Conservation (phyloP, 2,888 invertebrate species). For the Oscheius sp. region DNA sequence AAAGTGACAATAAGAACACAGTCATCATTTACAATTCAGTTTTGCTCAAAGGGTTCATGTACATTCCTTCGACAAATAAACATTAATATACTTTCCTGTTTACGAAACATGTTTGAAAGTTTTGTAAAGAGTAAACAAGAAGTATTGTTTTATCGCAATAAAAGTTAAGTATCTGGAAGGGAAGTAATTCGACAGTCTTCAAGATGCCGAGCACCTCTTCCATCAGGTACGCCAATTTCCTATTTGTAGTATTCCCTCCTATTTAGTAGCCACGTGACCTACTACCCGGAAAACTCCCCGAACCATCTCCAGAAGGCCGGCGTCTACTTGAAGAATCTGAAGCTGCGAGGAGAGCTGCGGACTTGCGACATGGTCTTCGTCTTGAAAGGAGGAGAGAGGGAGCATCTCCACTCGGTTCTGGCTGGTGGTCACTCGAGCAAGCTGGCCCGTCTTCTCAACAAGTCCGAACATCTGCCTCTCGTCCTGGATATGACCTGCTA, state of each 20-base stretch:
- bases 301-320: conserved; percentile 12
- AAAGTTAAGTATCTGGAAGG: too few relatives aligned
- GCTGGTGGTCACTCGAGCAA: conserved; percentile 26
- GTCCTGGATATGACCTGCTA: conserved; percentile 15
- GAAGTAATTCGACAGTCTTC: too few relatives aligned
- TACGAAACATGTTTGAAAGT: too few relatives aligned
- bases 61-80: too few relatives aligned
- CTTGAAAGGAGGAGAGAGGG: conserved; percentile 6
- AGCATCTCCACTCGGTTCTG: conserved; percentile 13
- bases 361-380: conserved; percentile 21
- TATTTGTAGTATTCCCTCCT: background rate
- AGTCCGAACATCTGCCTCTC: background rate
- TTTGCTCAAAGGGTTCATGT: too few relatives aligned
- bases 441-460: conserved; percentile 2
- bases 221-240: background rate
- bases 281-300: conserved; percentile 12
- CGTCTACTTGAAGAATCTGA: conserved; percentile 24
- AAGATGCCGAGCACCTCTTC: background rate
- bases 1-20: too few relatives aligned
- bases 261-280: conserved; percentile 4
- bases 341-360: conserved; percentile 4
- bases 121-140: too few relatives aligned
- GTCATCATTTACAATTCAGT: too few relatives aligned
- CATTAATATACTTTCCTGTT: too few relatives aligned
- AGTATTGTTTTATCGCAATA: too few relatives aligned